Conservation (phyloP, 2,113 vertebrate genomes). For the Pygoscelis adeliae region DNA sequence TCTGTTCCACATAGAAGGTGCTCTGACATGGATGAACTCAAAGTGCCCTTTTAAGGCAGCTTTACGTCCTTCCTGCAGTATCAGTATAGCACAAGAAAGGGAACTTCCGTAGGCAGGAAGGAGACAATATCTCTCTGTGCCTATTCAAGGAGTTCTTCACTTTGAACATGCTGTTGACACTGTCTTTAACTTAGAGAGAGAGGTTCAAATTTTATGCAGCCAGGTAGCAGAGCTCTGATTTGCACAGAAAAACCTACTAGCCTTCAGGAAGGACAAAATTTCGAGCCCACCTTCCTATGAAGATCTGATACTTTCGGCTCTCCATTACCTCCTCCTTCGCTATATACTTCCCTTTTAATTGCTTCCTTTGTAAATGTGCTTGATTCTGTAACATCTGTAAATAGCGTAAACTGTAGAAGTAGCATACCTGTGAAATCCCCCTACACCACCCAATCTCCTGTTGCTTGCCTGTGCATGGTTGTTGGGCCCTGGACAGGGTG, state of each 20-base stretch:
- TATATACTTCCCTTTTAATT: not conserved
- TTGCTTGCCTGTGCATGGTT: not conserved
- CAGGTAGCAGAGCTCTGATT: not conserved
- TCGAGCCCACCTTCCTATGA: not conserved
- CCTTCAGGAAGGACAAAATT: not conserved
- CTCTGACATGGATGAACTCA: not conserved
- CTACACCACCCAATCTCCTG: not conserved
- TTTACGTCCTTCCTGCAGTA: not conserved
- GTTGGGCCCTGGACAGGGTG: not conserved
- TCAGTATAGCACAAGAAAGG: not conserved
- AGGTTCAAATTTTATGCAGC: not conserved
- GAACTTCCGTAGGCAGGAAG: not conserved
- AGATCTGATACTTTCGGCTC: not conserved
- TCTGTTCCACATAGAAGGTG: not conserved
- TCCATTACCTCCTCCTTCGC: not conserved
- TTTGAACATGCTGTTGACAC: not conserved
- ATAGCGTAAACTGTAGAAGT: not conserved
- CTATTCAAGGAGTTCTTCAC: not conserved
- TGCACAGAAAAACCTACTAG: not conserved
- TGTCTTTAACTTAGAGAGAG: not conserved
- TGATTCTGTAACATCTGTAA: not conserved
- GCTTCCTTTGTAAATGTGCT: not conserved
- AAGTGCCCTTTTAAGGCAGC: not conserved
- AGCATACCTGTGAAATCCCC: not conserved
- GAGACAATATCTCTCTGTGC: not conserved